Base-by-base conservation (phyloP, 1,140 invertebrate species). In the Drosophila saltans region DNA sequence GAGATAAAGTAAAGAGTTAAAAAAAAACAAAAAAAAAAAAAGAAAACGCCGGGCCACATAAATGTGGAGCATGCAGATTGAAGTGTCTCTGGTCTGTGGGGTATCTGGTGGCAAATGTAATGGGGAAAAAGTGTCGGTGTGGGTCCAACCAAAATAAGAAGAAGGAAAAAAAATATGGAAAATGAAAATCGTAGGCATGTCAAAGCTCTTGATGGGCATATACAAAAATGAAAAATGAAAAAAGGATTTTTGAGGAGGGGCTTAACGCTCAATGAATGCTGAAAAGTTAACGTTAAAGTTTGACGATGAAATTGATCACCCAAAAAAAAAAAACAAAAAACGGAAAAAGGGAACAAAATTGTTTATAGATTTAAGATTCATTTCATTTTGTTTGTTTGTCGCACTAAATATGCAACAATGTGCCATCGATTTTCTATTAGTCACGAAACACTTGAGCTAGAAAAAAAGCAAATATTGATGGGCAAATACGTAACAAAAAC, bases 21-120 rank as follows among this genome's bases (percentile, higher is more conserved):
- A 61, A 56, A 67, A 36, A 36, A 36, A 30, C 64, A 60, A 45
- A 36, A 66, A 65, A 69, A 64, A 67, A 65, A 80, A 48, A 71
- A 79, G 58, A 76, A 85, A 84, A 88, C 52, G 66, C 79, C 79
- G 57, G 58, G 71, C 71, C 82, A 80, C 82, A 86, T 85, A 79
- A 86, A 88, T 86, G 79, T 88, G 82, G 82, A 68, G 69, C 82
- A 86, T 88, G 76, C 83, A 88, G 80, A 86, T 88, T 86, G 82
- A 86, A 86, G 82, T 86, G 82, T 73, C 79, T 52, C 21, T 52
- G 45, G 21, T 52, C 45, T 52, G 45, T 52, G 45, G 45, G 21
- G 21, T 26, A 21, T 52, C 45, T 52, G 45, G 21, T 10, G 66
- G 10, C 66, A 52, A 45, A 52, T 41, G 64, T 58, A 62, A 55